Percentiles rank a stretch among this genome's conserved stretches.
These are phyloP conservation scores for Thryonomys swinderianus DNA, from an alignment of 2,113 vertebrate genomes.

Conservation along the genomic window DNA sequence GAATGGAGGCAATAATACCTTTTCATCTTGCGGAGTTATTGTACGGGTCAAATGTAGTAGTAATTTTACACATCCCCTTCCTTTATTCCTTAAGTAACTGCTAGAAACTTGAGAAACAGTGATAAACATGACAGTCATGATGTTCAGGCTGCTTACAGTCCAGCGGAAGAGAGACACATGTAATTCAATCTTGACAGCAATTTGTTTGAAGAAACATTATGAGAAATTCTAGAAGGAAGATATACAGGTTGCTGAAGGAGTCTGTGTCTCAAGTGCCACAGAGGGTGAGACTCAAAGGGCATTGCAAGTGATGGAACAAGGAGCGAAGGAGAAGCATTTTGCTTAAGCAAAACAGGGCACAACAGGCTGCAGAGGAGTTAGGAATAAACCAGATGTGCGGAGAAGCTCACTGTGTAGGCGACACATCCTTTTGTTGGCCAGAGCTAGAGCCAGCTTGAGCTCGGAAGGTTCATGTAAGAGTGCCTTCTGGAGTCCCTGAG, in stretches of 20 bases:
- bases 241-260: too few species aligned
- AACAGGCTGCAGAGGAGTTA: not conserved
- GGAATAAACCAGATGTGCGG: not conserved
- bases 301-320: not conserved
- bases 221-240: not conserved
- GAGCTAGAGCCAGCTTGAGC: not conserved
- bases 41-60: not conserved
- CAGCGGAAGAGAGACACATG: accelerated
- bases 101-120: not conserved
- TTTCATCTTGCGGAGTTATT: not conserved
- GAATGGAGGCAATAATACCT: not conserved
- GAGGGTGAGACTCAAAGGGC: not conserved
- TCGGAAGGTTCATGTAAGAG: not conserved
- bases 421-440: not conserved
- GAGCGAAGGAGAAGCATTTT: not conserved
- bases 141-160: accelerated
- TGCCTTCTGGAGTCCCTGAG: not conserved
- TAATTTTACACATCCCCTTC: not conserved
- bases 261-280: not conserved
- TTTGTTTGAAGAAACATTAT: not conserved
- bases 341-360: not conserved
- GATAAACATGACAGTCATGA: not conserved
- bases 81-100: not conserved
- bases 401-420: not conserved
- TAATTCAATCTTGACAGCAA: not conserved